phyloP scores from a whole-genome alignment of 2,797 vertebrate genomes.

The Neopelma chrysocephalum region DNA sequence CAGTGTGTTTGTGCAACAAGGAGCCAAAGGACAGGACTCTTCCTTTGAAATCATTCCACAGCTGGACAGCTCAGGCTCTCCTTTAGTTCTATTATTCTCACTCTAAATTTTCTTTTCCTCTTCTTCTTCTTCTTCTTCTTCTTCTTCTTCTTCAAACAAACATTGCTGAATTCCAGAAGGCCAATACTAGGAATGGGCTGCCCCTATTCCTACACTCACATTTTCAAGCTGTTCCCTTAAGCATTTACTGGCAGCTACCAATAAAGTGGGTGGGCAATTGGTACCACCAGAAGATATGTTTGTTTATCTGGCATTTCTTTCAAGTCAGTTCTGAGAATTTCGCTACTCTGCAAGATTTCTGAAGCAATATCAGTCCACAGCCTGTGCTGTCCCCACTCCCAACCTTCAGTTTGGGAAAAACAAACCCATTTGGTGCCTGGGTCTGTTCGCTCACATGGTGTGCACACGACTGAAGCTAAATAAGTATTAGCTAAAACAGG shows the following conservation, averaged over 20 bases:
- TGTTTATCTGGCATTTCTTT: not conserved
- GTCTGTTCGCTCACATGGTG: not conserved
- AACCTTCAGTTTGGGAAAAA: not conserved
- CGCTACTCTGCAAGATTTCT: not conserved
- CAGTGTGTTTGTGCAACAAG: not conserved
- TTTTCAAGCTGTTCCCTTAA: not conserved
- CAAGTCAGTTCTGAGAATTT: not conserved
- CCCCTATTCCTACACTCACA: not conserved
- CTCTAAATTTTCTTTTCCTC: not conserved
- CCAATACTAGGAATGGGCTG: not conserved
- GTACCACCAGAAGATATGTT: not conserved
- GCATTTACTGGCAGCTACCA: not conserved
- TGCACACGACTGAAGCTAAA: not conserved
- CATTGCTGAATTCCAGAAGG: constrained; percentile 4
- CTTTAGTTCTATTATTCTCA: not conserved
- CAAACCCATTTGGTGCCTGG: not conserved
- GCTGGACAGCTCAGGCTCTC: not conserved
- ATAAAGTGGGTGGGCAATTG: not conserved
- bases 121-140: constrained; percentile 13
- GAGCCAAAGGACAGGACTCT: not conserved
- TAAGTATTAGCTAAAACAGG: not conserved
- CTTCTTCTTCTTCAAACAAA: constrained; percentile 31
- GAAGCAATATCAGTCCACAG: not conserved
- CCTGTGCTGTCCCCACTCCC: not conserved
- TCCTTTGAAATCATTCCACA: not conserved